Conservation (phyloP, 1,140 invertebrate genomes). For the Macrocentrus cingulum region DNA sequence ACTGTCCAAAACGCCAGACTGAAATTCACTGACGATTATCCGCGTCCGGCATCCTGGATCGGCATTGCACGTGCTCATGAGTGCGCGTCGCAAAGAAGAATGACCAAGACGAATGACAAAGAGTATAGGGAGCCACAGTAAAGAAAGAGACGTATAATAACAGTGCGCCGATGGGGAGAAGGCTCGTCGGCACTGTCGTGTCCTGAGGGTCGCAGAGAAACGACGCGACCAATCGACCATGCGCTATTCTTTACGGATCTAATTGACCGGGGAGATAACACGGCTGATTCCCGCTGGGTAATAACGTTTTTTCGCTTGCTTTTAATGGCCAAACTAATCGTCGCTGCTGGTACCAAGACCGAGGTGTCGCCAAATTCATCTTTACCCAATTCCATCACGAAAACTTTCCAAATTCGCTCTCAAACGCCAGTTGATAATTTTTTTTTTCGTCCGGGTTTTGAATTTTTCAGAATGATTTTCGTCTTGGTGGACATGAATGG, state of each 20-base stretch:
- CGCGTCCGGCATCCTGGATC: too few relatives aligned
- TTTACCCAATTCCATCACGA: not conserved
- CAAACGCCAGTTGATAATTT: too few relatives aligned
- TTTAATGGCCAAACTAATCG: slow-evolving; percentile 50
- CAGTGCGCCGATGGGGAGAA: not conserved
- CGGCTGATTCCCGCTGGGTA: slow-evolving; percentile 41
- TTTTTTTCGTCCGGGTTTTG: too few relatives aligned
- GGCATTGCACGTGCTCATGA: slow-evolving; percentile 5
- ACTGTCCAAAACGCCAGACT: too few relatives aligned
- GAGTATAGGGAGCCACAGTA: not conserved
- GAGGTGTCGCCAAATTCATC: not conserved
- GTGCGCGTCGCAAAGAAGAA: slow-evolving; percentile 15
- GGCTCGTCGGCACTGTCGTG: not conserved
- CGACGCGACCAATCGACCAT: slow-evolving; percentile 41
- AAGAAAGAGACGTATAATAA: slow-evolving; percentile 8
- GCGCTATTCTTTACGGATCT: slow-evolving; percentile 48
- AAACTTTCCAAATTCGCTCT: not conserved
- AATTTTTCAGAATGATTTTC: too few relatives aligned
- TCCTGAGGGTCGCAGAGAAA: slow-evolving; percentile 9
- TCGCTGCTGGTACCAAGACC: slow-evolving; percentile 37
- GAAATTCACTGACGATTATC: too few relatives aligned
- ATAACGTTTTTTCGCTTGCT: slow-evolving; percentile 43
- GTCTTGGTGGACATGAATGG: too few relatives aligned
- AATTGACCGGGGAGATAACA: slow-evolving; percentile 52
- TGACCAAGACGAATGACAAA: slow-evolving; percentile 18